A percentile compares a stretch with the other conserved stretches of the same genome.
These are phyloP conservation scores for Spheniscus humboldti DNA, from an alignment of 2,797 vertebrate genomes.

Conservation along the genomic window DNA sequence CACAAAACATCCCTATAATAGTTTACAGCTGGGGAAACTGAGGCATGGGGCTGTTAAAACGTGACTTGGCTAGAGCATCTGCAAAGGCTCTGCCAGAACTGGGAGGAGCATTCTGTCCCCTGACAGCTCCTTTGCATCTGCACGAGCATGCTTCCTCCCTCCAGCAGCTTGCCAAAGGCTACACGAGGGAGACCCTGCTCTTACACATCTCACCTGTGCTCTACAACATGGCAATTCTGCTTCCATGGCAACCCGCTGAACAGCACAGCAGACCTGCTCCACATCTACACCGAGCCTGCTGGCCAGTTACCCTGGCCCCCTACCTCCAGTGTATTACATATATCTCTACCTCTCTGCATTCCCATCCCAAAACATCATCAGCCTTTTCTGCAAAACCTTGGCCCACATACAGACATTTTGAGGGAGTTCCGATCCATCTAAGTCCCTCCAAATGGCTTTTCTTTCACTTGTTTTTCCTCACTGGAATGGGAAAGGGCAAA, in stretches of 20 bases:
- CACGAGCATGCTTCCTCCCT: slow-evolving; percentile 8
- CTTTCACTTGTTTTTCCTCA: not conserved
- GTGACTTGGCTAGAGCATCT: slow-evolving; percentile 55
- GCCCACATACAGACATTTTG: not conserved
- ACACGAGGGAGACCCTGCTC: not conserved
- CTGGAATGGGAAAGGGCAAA: not conserved
- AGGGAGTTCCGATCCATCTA: not conserved
- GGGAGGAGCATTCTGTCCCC: slow-evolving; percentile 14
- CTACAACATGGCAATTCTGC: not conserved
- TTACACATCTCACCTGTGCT: not conserved
- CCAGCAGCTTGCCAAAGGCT: slow-evolving; percentile 26
- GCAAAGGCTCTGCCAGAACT: slow-evolving; percentile 24
- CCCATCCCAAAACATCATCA: not conserved
- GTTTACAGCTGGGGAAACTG: slow-evolving; percentile 65
- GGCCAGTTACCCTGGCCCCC: not conserved
- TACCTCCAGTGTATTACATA: not conserved
- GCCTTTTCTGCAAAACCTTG: not conserved
- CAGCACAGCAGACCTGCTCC: not conserved
- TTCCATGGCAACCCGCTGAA: not conserved
- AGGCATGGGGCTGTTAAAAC: slow-evolving; percentile 43
- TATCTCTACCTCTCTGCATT: not conserved
- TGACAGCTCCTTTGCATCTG: slow-evolving; percentile 13
- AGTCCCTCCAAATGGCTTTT: not conserved
- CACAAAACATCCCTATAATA: slow-evolving; percentile 37
- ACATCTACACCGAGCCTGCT: not conserved